Evolutionary conservation across 2,888 invertebrate species (phyloP).

Genomic region (Rhodophaea formosa): DNA sequence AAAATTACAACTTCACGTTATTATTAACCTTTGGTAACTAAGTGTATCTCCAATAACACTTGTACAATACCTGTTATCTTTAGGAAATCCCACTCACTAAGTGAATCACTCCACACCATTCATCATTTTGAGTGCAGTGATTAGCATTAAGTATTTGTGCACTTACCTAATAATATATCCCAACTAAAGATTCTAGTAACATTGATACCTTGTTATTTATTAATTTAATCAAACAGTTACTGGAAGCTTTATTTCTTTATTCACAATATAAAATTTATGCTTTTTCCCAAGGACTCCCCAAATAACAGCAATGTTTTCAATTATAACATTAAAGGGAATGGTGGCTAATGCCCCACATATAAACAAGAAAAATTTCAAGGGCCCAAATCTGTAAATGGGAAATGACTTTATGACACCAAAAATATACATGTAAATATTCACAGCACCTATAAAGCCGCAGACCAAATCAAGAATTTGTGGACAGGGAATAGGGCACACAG

Average conservation of each 20-base stretch:
- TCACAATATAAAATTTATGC: slow-evolving; percentile 98
- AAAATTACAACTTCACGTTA: slow-evolving; percentile 17
- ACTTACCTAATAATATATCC: slow-evolving; percentile 50
- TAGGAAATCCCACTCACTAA: slow-evolving; percentile 12
- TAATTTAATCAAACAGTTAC: slow-evolving; percentile 80
- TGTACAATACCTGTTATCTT: slow-evolving; percentile 16
- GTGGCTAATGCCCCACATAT: slow-evolving; percentile 93
- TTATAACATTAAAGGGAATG: slow-evolving; percentile 95
- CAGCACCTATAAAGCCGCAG: slow-evolving; percentile 95
- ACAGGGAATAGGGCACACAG: slow-evolving; percentile 92
- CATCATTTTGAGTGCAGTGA: slow-evolving; percentile 41
- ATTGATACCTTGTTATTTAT: slow-evolving; percentile 28
- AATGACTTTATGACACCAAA: slow-evolving; percentile 99
- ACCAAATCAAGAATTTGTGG: slow-evolving; percentile 91
- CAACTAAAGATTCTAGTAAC: slow-evolving; percentile 33
- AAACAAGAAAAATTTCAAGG: slow-evolving; percentile 88
- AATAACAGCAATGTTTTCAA: slow-evolving; percentile 96
- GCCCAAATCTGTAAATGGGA: slow-evolving; percentile 92
- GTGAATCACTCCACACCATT: not conserved
- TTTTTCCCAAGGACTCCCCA: slow-evolving; percentile 97
- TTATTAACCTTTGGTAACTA: slow-evolving; percentile 31
- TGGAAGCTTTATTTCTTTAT: slow-evolving; percentile 90
- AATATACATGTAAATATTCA: slow-evolving; percentile 98
- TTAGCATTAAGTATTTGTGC: slow-evolving; percentile 64
- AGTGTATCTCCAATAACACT: slow-evolving; percentile 24